These are phyloP conservation scores for Turdus rufiventris DNA, from an alignment of 2,113 vertebrate species.

Conservation along the genomic window DNA sequence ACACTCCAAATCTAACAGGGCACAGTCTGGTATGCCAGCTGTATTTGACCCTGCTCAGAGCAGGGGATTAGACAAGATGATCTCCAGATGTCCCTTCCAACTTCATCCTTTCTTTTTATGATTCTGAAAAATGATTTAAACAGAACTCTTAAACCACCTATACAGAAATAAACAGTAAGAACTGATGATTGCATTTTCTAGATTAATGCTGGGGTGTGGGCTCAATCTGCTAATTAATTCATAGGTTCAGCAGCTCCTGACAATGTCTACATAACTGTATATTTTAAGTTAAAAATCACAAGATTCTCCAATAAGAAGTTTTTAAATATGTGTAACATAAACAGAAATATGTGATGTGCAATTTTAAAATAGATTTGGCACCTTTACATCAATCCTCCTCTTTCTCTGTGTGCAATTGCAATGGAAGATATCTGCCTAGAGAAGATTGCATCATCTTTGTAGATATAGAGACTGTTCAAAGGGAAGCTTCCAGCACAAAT, in stretches of 20 bases:
- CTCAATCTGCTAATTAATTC: neutral
- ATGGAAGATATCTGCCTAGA: neutral
- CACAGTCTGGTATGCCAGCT: neutral
- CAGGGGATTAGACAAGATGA: neutral
- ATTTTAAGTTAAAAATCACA: neutral
- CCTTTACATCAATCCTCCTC: neutral
- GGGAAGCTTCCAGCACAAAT: slow-evolving; percentile 7
- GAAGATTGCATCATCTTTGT: neutral
- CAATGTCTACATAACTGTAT: neutral
- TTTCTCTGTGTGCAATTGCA: neutral
- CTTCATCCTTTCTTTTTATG: neutral
- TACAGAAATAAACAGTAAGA: neutral
- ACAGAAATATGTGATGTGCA: neutral
- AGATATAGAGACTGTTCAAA: neutral
- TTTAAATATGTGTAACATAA: neutral
- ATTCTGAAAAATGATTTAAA: neutral
- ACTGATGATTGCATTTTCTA: neutral
- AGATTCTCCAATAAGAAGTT: neutral
- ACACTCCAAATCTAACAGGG: neutral
- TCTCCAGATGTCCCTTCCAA: neutral
- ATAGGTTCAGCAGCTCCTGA: neutral
- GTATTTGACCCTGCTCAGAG: neutral
- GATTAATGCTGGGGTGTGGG: neutral
- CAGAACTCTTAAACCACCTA: neutral
- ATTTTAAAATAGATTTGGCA: neutral